Evolutionary conservation across 2,113 vertebrate genomes (phyloP).

Genomic region (Pelmatolapia mariae): DNA sequence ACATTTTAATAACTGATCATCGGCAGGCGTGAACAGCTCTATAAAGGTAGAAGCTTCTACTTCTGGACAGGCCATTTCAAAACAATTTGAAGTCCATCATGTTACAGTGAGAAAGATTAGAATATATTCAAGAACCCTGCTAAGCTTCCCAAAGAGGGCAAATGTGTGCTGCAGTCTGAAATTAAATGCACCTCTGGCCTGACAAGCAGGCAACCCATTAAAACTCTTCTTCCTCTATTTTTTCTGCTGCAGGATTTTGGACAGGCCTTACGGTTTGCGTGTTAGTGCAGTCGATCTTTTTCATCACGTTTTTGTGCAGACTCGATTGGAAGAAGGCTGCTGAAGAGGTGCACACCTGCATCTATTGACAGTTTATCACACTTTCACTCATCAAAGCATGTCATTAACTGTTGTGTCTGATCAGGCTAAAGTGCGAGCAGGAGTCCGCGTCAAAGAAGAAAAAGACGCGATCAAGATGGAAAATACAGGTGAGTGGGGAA

Average conservation of each 20-base stretch:
- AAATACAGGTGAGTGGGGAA: neutral
- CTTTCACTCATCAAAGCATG: neutral
- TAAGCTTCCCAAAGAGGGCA: neutral
- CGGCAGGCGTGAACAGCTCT: neutral
- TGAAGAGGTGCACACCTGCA: conserved; percentile 69
- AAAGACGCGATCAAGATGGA: neutral
- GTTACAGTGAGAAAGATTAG: neutral
- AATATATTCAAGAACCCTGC: neutral
- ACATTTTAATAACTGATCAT: neutral
- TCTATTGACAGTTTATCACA: neutral
- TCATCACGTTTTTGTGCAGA: conserved; percentile 64
- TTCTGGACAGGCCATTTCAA: neutral
- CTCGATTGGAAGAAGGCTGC: conserved; percentile 83
- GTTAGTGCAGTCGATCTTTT: conserved; percentile 72
- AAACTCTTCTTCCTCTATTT: neutral
- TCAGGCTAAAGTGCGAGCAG: conserved; percentile 58
- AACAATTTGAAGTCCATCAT: neutral
- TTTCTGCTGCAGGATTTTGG: conserved; percentile 79
- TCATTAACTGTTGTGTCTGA: neutral
- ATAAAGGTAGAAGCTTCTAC: neutral
- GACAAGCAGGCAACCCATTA: neutral
- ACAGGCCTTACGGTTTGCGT: conserved; percentile 76
- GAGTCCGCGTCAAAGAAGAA: conserved; percentile 23
- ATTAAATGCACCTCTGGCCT: accelerated
- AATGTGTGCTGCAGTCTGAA: neutral